A percentile compares a stretch with the other conserved stretches of the same genome.
Conservation (phyloP, 2,888 invertebrate genomes). For the Brachypalpus laphriformis region DNA sequence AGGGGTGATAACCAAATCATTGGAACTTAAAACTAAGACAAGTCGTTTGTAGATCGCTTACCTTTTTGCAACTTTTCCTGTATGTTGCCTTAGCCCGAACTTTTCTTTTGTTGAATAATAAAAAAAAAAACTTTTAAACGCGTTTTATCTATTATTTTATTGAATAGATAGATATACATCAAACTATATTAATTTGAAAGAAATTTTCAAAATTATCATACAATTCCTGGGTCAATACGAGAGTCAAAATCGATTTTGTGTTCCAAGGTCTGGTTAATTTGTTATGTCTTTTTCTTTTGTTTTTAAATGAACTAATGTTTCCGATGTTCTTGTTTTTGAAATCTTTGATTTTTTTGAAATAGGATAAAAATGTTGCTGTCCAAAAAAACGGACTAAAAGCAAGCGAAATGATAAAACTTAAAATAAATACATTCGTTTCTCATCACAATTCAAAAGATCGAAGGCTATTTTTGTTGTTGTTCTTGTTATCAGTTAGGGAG, state of each 20-base stretch:
- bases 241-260: conserved; percentile 36
- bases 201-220: conserved; percentile 1
- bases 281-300: not conserved
- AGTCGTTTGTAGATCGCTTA: no score
- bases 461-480: conserved; percentile 11
- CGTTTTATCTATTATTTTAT: conserved; percentile 20
- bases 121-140: not conserved
- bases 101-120: no score
- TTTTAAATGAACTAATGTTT: conserved; percentile 3
- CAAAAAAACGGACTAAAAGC: conserved; percentile 28
- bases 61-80: no score
- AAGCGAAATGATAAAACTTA: conserved; percentile 21
- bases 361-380: conserved; percentile 14
- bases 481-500: conserved; percentile 20
- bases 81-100: no score
- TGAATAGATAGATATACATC: conserved; percentile 31
- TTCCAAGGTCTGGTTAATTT: conserved; percentile 16
- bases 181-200: conserved; percentile 18
- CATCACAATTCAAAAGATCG: conserved; percentile 36
- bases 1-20: no score
- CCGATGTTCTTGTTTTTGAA: not conserved
- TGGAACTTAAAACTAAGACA: no score
- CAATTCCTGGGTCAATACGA: conserved; percentile 43
- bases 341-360: not conserved
- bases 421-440: conserved; percentile 56